These are phyloP conservation scores for Astyanax mexicanus DNA, from an alignment of 2,797 vertebrate genomes.

Conservation along the genomic window DNA sequence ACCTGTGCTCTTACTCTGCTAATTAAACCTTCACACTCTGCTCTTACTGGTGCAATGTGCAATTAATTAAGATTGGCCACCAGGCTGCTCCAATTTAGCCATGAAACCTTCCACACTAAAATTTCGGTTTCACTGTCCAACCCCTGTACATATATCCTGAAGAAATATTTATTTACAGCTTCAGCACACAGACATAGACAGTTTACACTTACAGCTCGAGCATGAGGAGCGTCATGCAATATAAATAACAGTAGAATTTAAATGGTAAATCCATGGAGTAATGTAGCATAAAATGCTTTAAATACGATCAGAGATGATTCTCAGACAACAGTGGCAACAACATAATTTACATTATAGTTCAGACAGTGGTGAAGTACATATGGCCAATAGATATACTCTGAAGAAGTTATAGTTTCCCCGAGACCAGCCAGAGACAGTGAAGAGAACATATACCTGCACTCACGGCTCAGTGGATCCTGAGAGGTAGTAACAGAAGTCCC, in stretches of 20 bases:
- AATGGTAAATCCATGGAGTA: slow-evolving; percentile 56
- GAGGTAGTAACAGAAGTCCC: slow-evolving; percentile 40
- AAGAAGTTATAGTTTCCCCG: slow-evolving; percentile 71
- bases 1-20: too few relatives aligned
- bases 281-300: slow-evolving; percentile 53
- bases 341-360: slow-evolving; percentile 54
- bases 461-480: slow-evolving; percentile 35
- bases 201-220: slow-evolving; percentile 72
- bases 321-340: slow-evolving; percentile 60
- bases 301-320: slow-evolving; percentile 49
- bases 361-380: slow-evolving; percentile 62
- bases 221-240: slow-evolving; percentile 72
- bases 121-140: too few relatives aligned
- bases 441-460: slow-evolving; percentile 55
- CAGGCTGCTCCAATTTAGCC: too few relatives aligned
- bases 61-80: too few relatives aligned
- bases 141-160: slow-evolving; percentile 56
- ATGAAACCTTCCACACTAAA: too few relatives aligned
- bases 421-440: slow-evolving; percentile 63
- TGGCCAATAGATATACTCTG: slow-evolving; percentile 52
- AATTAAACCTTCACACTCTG: too few relatives aligned
- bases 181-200: slow-evolving; percentile 70
- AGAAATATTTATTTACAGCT: slow-evolving; percentile 82
- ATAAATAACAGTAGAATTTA: slow-evolving; percentile 61
- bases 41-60: too few relatives aligned